A percentile compares a stretch with the other conserved stretches of the same genome.
phyloP scores from a whole-genome alignment of 1,140 invertebrate genomes.

The Lordiphosa stackelbergi region DNA sequence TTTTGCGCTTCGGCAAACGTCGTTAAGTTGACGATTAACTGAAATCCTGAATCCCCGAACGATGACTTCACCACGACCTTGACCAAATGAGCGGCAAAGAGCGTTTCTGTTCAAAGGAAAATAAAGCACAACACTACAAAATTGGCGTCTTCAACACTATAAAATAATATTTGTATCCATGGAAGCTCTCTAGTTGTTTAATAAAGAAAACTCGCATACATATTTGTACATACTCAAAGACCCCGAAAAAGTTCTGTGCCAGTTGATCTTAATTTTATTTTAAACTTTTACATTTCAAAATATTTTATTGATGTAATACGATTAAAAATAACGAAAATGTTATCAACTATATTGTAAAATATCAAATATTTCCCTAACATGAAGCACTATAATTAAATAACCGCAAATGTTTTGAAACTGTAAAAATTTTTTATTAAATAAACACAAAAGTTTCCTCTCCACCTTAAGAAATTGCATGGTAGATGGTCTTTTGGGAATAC shows the following conservation, averaged over 20 bases:
- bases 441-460: slow-evolving; percentile 44
- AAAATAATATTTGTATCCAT: slow-evolving; percentile 37
- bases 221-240: slow-evolving; percentile 49
- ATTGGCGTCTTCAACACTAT: slow-evolving; percentile 46
- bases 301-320: slow-evolving; percentile 1
- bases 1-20: slow-evolving; percentile 85
- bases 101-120: slow-evolving; percentile 28
- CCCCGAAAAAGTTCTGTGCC: slow-evolving; percentile 48
- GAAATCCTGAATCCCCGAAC: slow-evolving; percentile 1
- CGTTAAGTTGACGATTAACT: slow-evolving; percentile 48
- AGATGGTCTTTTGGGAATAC: not conserved
- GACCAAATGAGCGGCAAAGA: slow-evolving; percentile 35
- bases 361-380: slow-evolving; percentile 51
- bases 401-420: slow-evolving; percentile 23
- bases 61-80: slow-evolving; percentile 28
- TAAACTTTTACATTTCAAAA: slow-evolving; percentile 1
- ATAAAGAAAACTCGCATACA: slow-evolving; percentile 17
- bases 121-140: slow-evolving; percentile 26
- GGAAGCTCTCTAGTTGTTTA: slow-evolving; percentile 64
- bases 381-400: slow-evolving; percentile 51
- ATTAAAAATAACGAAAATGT: slow-evolving; percentile 2
- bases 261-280: slow-evolving; percentile 35
- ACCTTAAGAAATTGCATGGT: slow-evolving; percentile 44
- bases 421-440: slow-evolving; percentile 34
- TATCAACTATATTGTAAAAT: slow-evolving; percentile 17